A percentile compares a stretch with the other conserved stretches of the same genome.
Evolutionary conservation across 2,888 invertebrate species (phyloP).

Genomic region (Xanthostigma xanthostigma): DNA sequence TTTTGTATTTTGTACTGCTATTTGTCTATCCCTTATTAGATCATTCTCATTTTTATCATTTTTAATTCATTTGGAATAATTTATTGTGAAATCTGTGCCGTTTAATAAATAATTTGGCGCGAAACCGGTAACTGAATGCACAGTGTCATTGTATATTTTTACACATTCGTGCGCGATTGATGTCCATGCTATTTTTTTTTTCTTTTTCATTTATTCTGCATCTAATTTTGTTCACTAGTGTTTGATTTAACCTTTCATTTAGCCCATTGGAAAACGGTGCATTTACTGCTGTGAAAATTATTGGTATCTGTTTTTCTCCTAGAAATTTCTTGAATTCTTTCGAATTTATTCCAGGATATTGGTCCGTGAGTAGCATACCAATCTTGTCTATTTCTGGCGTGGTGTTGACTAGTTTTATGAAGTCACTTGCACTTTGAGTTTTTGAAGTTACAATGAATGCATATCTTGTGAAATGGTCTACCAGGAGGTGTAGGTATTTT

Average conservation of each 20-base stretch:
- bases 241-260: too few species aligned
- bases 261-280: too few species aligned
- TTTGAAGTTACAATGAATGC: conserved; percentile 16
- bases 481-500: conserved; percentile 17
- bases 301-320: conserved; percentile 8
- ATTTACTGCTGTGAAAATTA: conserved; percentile 11
- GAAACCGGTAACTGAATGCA: conserved; percentile 15
- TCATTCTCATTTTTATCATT: too few species aligned
- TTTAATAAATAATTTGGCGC: conserved; percentile 12
- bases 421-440: conserved; percentile 15
- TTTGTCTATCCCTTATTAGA: conserved; percentile 11
- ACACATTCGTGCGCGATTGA: conserved; percentile 13
- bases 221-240: too few species aligned
- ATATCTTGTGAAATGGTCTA: conserved; percentile 17
- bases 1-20: conserved; percentile 10
- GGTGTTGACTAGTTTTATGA: conserved; percentile 14
- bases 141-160: conserved; percentile 17
- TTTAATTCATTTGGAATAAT: too few species aligned
- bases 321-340: conserved; percentile 16
- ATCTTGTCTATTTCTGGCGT: conserved; percentile 8
- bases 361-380: conserved; percentile 14
- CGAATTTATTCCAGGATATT: conserved; percentile 17
- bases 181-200: conserved; percentile 9
- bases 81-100: too few species aligned
- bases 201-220: conserved; percentile 7